Evolutionary conservation across 2,888 invertebrate genomes (phyloP), one percentile per base, ranked within the genome.

Genomic region (Crioceris asparagi): DNA sequence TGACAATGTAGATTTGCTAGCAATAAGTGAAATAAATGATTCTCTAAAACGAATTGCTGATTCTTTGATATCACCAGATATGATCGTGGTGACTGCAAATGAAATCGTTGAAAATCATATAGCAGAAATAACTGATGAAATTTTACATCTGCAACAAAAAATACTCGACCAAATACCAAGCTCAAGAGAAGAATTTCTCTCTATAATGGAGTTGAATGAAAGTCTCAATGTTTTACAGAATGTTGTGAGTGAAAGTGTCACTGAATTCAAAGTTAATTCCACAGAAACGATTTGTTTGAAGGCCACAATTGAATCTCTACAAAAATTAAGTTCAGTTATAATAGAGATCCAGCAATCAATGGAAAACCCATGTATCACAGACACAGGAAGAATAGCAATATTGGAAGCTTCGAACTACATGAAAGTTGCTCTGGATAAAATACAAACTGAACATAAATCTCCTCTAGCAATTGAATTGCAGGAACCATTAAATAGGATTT

Each of bases 121-220:
- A 16, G 23, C 34, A 10, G 42, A 42, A 27, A 16, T 51, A 4
- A 50, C 51, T 42, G 16, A 32, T 10, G 43, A 51, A 32, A 30
- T 53, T 17, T 39, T 36, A 25, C 16, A 31, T 5, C 29, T 50
- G 16, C 50, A 51, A 40, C 41, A 16, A 3, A 36, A 35, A 12
- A 45, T 52, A 17, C 19, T 51, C 5, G 44, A 50, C 36, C 39
- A 43, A 11, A 35, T 43, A n/a, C 45, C 46, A 4, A 34, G 38
- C 31, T 34, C 50, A 6, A 42, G 32, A 17, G 35, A 32, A 34
- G 45, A 43, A n/a, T 19, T 51, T 18, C 29, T 49, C 15, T 44
- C 48, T 5, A 18, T 46, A 14, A 32, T 52, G 4, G 46, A 52
- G n/a, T 32, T 53, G 10, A 39, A 47, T 26, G 47, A 51, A 39